Conservation (phyloP, 2,888 invertebrate genomes). For the Microplitis deprimator region DNA sequence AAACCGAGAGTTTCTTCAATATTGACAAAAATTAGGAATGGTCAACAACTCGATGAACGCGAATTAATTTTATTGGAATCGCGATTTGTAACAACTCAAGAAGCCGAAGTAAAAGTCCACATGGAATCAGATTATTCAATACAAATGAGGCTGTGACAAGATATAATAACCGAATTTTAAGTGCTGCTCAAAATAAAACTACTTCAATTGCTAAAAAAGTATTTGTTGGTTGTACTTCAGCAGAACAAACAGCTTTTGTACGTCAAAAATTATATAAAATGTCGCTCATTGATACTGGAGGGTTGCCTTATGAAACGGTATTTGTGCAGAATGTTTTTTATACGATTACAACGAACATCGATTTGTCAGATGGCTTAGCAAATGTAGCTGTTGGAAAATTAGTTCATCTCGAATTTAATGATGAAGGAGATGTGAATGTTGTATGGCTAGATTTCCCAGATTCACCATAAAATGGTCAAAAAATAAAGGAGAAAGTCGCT, state of each 20-base stretch:
- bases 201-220: constrained; percentile 51
- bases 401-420: not conserved
- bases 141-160: constrained; percentile 55
- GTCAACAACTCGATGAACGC: not conserved
- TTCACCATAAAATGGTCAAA: constrained; percentile 7
- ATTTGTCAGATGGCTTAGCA: constrained; percentile 10
- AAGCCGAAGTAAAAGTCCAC: constrained; percentile 52
- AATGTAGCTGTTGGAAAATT: constrained; percentile 14
- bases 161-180: constrained; percentile 51
- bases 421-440: not conserved
- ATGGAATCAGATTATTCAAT: constrained; percentile 53
- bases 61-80: constrained; percentile 50
- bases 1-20: not conserved
- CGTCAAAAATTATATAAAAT: constrained; percentile 22
- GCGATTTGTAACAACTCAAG: constrained; percentile 48
- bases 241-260: constrained; percentile 36
- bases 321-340: constrained; percentile 3
- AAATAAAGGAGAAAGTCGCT: constrained; percentile 11
- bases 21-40: constrained; percentile 10
- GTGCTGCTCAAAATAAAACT: constrained; percentile 39
- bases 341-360: constrained; percentile 13
- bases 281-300: constrained; percentile 5
- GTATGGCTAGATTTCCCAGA: not conserved
- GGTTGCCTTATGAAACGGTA: not conserved
- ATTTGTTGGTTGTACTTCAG: constrained; percentile 40